Base-by-base conservation (phyloP, 2,113 vertebrate genomes). In the Oceanodroma tethys region DNA sequence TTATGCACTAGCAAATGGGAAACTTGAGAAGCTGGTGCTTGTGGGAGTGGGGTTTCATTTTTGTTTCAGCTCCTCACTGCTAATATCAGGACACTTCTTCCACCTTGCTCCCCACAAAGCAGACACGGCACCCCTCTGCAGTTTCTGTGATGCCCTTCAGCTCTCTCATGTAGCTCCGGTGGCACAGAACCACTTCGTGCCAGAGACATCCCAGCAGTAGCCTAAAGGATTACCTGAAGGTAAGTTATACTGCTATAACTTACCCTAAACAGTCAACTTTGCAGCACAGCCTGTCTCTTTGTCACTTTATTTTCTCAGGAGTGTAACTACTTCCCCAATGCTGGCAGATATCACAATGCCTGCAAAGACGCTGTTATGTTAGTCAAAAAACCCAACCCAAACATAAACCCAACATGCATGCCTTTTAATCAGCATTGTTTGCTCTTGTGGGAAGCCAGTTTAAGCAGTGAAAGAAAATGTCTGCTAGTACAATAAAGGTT, bases 51-150 rank as follows among this genome's bases (percentile, higher is more conserved):
- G 3, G 10, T 62, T 93, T 66, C 7, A 15, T 30, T 73, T 56
- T 59, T 78, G 14, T 66, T 89, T 66, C 50, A 58, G 18, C 14
- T 91, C 18, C 27, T 81, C 47, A n/a, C 16, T 63, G 47, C 5
- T 52, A 66, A 16, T 38, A 82, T 38, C 16, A 25, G n/a, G 56
- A 45, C 22, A 50, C 2, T 22, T 45, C 8, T 43, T 72, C 25
- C 7, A 42, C 43, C 10, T 72, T 82, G 10, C 15, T 67, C 9
- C 13, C 16, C 12, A 40, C 9, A 40, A 71, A 56, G 29, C 0
- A 1, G 34, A 76, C 17, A 47, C 0, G 0, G 0, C 43, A 72
- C 14, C 14, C 17, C 8, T 38, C 11, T 38, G 7, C 19, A 3
- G 5, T 74, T 70, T 89, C 58, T 34, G 15, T 43, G 34, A 78